Base-by-base conservation (phyloP, 2,888 invertebrate species). In the Tridacna crocea region DNA sequence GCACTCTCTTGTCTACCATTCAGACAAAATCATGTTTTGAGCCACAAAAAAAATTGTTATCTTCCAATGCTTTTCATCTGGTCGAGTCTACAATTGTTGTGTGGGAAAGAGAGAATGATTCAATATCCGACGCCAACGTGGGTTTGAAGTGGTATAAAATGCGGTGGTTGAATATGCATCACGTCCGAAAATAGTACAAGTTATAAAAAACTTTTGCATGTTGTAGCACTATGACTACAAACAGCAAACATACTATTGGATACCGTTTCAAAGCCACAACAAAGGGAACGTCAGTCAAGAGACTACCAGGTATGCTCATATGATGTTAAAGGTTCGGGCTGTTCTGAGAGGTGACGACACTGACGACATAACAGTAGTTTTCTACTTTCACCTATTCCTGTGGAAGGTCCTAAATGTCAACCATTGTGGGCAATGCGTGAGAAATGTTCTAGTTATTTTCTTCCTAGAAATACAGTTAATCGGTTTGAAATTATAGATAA, bases 111-210 rank as follows among this genome's bases (percentile, higher is more conserved):
- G 8, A 4, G 2, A 36, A 36, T 36, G 36, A 36, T 2, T 4
- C 36, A 36, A 36, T 36, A 8, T 36, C 36, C 36, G 36, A 36
- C 36, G 8, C 36, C 36, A 36, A 36, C 3, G 36, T 8, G 8
- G 36, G 60, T 17, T n/a, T n/a, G 55, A 55, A 10, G n/a, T 55
- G 4, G 2, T n/a, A 60, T 22, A 24, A 60, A 60, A n/a, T 22
- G 24, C 60, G n/a, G 26, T 46, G 46, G 68, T n/a, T 46, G 68
- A 47, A 68, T 46, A 68, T n/a, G 46, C 0, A n/a, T n/a, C 36
- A 66, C 27, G 36, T 19, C 47, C 68, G 22, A 68, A 68, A 68
- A 27, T 27, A 27, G 27, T 10, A 46, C 68, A 68, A 46, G 46
- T 68, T 46, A 10, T 10, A n/a, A 36, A 36, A 36, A 36, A 36